phyloP scores from a whole-genome alignment of 2,888 invertebrate genomes.

The Anodontia alba region DNA sequence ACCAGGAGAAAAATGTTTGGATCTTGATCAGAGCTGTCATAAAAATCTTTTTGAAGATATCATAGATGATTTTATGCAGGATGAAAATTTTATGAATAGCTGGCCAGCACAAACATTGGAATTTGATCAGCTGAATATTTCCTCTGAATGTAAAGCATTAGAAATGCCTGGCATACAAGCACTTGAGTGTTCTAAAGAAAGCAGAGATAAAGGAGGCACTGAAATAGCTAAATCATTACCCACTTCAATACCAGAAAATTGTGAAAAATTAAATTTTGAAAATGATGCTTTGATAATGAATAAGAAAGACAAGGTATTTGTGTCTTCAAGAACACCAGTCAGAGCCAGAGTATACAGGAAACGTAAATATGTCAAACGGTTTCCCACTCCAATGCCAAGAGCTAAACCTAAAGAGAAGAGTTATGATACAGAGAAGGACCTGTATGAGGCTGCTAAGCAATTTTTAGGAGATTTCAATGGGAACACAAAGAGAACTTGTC shows the following conservation, averaged over 20 bases:
- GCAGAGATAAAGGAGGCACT: background rate
- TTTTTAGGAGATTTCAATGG: background rate
- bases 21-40: background rate
- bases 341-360: background rate
- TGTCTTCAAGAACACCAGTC: background rate
- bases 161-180: background rate
- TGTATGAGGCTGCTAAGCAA: slow-evolving; percentile 6
- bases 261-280: no score
- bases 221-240: background rate
- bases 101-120: background rate
- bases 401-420: background rate
- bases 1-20: background rate
- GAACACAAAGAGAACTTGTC: background rate
- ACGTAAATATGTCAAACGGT: background rate
- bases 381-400: background rate
- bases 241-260: no score
- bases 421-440: background rate
- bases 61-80: background rate
- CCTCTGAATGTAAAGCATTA: background rate
- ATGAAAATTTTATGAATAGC: background rate
- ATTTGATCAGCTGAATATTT: background rate
- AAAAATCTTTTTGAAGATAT: slow-evolving; percentile 1
- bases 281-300: no score
- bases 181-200: background rate
- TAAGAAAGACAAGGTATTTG: background rate